phyloP scores from a whole-genome alignment of 2,113 vertebrate genomes.

The Zapornia atra region DNA sequence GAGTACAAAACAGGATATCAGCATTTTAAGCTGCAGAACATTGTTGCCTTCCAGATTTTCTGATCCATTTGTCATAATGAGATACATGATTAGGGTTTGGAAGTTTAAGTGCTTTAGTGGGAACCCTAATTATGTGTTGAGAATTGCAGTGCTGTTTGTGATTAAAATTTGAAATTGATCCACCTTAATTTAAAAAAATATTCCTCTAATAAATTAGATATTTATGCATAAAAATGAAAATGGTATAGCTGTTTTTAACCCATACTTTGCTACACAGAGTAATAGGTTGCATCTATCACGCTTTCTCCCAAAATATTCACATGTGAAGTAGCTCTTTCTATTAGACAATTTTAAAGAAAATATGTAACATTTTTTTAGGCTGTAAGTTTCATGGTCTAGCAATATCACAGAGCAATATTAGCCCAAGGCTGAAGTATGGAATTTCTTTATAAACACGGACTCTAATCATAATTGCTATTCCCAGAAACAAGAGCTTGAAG shows the following conservation, averaged over 20 bases:
- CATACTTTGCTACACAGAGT: background rate
- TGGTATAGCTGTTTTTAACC: background rate
- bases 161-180: background rate
- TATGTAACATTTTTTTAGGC: background rate
- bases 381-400: conserved; percentile 42
- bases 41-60: conserved; percentile 36
- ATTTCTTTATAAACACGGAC: background rate
- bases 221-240: conserved; percentile 8
- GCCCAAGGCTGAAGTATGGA: background rate
- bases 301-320: background rate
- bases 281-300: background rate
- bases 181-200: background rate
- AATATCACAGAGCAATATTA: conserved; percentile 66
- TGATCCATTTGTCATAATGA: conserved; percentile 39
- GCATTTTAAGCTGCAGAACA: conserved; percentile 5
- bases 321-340: conserved; percentile 3
- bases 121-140: conserved; percentile 31
- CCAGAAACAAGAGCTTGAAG: background rate
- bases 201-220: background rate
- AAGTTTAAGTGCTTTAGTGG: conserved; percentile 16
- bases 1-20: conserved; percentile 12
- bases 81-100: conserved; percentile 33
- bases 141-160: conserved; percentile 17
- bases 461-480: background rate
- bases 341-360: conserved; percentile 2